phyloP scores from a whole-genome alignment of 2,113 vertebrate species.

The Greenwoodochromis staneri region DNA sequence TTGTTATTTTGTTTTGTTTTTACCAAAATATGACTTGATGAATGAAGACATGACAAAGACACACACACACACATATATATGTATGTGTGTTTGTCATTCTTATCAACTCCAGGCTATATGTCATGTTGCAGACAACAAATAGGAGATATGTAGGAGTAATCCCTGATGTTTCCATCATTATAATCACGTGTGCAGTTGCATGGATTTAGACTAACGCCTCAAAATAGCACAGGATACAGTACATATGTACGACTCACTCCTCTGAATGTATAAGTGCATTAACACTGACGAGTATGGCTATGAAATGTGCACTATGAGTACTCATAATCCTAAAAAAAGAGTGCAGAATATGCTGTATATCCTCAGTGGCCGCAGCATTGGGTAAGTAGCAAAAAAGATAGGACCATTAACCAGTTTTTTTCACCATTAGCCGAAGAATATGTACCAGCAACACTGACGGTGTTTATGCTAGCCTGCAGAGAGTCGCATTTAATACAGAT shows the following conservation, averaged over 20 bases:
- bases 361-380: background rate
- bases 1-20: accelerated
- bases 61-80: accelerated
- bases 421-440: background rate
- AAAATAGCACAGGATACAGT: background rate
- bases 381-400: background rate
- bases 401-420: background rate
- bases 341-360: background rate
- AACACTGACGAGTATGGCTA: background rate
- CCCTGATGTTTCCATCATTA: background rate
- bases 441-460: background rate
- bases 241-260: background rate
- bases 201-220: background rate
- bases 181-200: background rate
- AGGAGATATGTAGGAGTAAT: background rate
- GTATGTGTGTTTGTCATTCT: background rate
- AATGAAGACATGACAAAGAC: background rate
- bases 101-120: background rate
- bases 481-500: background rate
- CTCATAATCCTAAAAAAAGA: background rate
- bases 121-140: background rate
- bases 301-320: background rate
- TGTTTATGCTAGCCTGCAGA: background rate
- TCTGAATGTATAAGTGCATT: background rate
- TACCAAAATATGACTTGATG: background rate